Evolutionary conservation across 2,797 vertebrate species (phyloP).

Genomic region (Crotalus adamanteus): DNA sequence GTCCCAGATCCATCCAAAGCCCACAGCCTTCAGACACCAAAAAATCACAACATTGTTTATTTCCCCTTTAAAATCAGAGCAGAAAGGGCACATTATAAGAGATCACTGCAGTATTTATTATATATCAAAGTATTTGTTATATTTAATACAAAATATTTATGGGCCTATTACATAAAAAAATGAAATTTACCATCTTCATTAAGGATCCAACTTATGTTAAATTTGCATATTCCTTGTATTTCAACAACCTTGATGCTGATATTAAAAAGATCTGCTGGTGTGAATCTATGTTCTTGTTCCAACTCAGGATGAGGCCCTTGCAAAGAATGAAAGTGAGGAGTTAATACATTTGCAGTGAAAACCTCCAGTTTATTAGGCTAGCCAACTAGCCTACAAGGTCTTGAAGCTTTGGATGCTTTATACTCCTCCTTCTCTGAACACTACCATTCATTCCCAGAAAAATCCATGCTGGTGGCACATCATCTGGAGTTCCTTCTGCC

Average conservation of each 20-base stretch:
- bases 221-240: not conserved
- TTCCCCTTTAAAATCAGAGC: not conserved
- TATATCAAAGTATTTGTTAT: not conserved
- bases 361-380: not conserved
- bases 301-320: constrained; percentile 55
- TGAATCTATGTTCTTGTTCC: rapidly evolving
- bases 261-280: constrained; percentile 62
- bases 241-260: constrained; percentile 53
- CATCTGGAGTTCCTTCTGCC: not conserved
- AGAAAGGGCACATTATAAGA: not conserved
- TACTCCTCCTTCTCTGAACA: not conserved
- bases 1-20: not conserved
- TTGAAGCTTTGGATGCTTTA: not conserved
- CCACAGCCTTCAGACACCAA: not conserved
- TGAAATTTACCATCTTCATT: constrained; percentile 73
- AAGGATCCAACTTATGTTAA: constrained; percentile 79
- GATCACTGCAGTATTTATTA: not conserved
- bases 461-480: not conserved
- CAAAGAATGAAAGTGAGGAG: not conserved
- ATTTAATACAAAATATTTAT: not conserved
- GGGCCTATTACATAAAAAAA: not conserved
- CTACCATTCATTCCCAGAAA: not conserved
- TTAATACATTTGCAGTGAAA: not conserved
- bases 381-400: not conserved
- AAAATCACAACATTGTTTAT: not conserved